Conservation (phyloP, 1,140 invertebrate genomes). For the Caenorhabditis inopinata region DNA sequence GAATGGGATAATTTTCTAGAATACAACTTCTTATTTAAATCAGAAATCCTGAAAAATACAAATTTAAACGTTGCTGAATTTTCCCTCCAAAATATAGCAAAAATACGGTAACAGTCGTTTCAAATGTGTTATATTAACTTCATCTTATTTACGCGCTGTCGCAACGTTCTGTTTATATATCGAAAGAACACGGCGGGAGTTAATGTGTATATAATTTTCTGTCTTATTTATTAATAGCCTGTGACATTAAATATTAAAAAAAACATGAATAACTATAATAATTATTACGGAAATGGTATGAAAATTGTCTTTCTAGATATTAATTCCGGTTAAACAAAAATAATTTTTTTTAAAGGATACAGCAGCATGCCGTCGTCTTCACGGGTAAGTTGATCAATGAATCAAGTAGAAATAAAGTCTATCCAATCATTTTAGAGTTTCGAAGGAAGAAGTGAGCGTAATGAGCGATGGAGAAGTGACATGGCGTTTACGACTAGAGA, state of each 20-base stretch:
- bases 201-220: not conserved
- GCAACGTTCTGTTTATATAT: not conserved
- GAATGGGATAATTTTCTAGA: no score
- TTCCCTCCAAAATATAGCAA: not conserved
- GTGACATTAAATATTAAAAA: not conserved
- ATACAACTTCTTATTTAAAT: no score
- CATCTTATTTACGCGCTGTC: slow-evolving; percentile 3
- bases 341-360: not conserved
- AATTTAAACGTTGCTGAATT: not conserved
- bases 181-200: not conserved
- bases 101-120: slow-evolving; percentile 22
- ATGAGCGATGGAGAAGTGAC: not conserved
- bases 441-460: not conserved
- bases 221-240: not conserved
- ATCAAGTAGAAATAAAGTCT: not conserved
- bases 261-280: not conserved
- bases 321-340: not conserved
- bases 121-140: not conserved
- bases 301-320: not conserved
- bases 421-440: not conserved
- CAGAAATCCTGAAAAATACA: no score
- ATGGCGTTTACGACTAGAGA: not conserved
- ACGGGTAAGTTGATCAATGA: not conserved
- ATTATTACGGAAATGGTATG: not conserved
- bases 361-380: not conserved